Base-by-base conservation (phyloP, 1,140 invertebrate genomes). In the Platyura marginata region DNA sequence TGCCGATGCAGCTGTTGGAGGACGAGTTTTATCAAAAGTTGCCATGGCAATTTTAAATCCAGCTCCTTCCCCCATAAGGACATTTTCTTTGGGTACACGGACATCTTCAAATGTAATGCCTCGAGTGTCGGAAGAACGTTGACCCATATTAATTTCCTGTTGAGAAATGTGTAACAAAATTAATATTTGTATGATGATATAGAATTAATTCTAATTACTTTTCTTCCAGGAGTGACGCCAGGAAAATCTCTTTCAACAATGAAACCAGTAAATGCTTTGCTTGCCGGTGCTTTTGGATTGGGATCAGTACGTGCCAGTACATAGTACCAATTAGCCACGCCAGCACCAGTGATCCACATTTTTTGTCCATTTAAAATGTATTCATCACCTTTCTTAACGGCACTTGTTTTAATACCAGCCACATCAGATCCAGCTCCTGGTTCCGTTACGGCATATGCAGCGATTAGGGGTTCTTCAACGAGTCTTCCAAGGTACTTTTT, bases 301-400 rank as follows among this genome's bases (percentile, higher is more conserved):
- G 86, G 74, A 64, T 91, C 79, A 1, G 91, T 93, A 47, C 91
- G 72, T 0, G 93, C 89, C 40, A 98, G 65, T n/a, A 98, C 82
- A 59, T 97, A 97, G 57, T 92, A 97, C 92, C 92, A 98, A 60
- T 89, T 93, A 21, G 94, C 93, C 29, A 90, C 79, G 21, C 93
- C 92, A 25, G 87, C 92, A 61, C 96, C 95, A 32, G 93, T 98
- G 49, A 98, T 98, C 94, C 94, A 98, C 94, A 97, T 97, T 66
- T 95, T 97, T 53, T 91, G 85, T 11, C 94, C 94, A 67, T 97
- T 97, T 8, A 98, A 53, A 44, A 98, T 75, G 63, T 81, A 98
- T 56, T 95, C 85, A 40, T 92, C 84, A 6, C 90, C 90, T 63
- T 96, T 95, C 61, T 93, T 95, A 49, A 80, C 89, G 5, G 92